Evolutionary conservation across 2,797 vertebrate genomes (phyloP).

Genomic region (Chromobotia macracanthus): DNA sequence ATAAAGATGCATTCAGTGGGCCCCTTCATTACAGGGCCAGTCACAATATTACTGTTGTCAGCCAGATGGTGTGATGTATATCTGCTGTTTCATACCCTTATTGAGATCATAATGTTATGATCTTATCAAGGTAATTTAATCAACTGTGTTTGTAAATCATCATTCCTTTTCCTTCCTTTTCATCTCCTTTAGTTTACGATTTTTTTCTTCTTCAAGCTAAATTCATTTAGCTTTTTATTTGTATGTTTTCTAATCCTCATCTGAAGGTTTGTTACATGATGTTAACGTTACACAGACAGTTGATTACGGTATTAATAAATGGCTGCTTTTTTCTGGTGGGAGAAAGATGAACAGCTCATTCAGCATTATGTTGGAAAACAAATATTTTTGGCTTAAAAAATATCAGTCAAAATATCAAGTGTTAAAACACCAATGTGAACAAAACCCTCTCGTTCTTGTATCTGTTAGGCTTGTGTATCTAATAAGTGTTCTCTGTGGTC

Average conservation of each 20-base stretch:
- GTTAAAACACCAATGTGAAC: background rate
- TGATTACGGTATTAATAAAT: constrained; percentile 12
- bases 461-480: background rate
- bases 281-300: background rate
- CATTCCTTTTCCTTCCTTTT: too few species aligned
- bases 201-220: background rate
- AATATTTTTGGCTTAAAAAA: background rate
- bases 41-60: too few species aligned
- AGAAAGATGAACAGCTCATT: constrained; percentile 8
- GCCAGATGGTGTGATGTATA: too few species aligned
- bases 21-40: too few species aligned
- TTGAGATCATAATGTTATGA: too few species aligned
- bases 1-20: too few species aligned
- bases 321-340: background rate
- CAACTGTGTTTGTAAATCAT: background rate
- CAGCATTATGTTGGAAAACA: background rate
- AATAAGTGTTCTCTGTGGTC: background rate
- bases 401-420: too few species aligned
- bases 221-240: background rate
- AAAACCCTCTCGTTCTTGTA: background rate
- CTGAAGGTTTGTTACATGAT: background rate
- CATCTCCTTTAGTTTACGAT: background rate
- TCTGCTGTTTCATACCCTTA: too few species aligned
- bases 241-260: background rate
- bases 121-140: too few species aligned